A percentile compares a stretch with the other conserved stretches of the same genome.
phyloP scores from a whole-genome alignment of 2,888 invertebrate genomes.

The Allacma fusca region DNA sequence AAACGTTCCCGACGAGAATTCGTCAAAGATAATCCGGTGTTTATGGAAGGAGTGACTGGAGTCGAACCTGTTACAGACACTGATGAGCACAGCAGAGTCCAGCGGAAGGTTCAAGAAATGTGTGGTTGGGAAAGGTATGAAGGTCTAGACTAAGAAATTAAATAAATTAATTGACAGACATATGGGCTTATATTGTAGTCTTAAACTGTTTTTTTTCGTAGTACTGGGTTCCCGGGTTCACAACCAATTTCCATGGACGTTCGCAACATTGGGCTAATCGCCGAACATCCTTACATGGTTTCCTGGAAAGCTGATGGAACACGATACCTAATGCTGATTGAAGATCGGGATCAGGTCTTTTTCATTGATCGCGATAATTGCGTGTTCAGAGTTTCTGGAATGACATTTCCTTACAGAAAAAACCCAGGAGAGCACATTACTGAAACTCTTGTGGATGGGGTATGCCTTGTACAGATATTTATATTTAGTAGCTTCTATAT shows the following conservation, averaged over 20 bases:
- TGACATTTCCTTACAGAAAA: constrained; percentile 81
- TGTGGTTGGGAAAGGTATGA: constrained; percentile 77
- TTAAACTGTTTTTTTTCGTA: constrained; percentile 49
- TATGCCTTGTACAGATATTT: constrained; percentile 66
- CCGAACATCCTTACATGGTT: constrained; percentile 86
- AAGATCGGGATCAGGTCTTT: constrained; percentile 83
- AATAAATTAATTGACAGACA: background rate
- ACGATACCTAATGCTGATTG: constrained; percentile 80
- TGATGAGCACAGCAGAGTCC: constrained; percentile 72
- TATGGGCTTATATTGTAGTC: background rate
- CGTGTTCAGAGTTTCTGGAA: constrained; percentile 82
- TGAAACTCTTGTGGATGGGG: constrained; percentile 91
- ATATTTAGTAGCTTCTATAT: background rate
- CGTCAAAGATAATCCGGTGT: constrained; percentile 72
- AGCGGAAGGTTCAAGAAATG: constrained; percentile 78
- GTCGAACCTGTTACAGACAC: constrained; percentile 76
- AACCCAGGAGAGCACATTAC: constrained; percentile 75
- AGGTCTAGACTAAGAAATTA: background rate
- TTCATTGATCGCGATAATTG: constrained; percentile 96
- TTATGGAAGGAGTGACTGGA: constrained; percentile 87
- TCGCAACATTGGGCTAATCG: constrained; percentile 78
- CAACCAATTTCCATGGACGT: constrained; percentile 97
- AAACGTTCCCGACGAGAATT: constrained; percentile 66
- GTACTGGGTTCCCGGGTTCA: constrained; percentile 89
- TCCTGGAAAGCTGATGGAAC: constrained; percentile 99